Conservation (phyloP, 2,797 vertebrate genomes). For the Acanthopagrus latus region DNA sequence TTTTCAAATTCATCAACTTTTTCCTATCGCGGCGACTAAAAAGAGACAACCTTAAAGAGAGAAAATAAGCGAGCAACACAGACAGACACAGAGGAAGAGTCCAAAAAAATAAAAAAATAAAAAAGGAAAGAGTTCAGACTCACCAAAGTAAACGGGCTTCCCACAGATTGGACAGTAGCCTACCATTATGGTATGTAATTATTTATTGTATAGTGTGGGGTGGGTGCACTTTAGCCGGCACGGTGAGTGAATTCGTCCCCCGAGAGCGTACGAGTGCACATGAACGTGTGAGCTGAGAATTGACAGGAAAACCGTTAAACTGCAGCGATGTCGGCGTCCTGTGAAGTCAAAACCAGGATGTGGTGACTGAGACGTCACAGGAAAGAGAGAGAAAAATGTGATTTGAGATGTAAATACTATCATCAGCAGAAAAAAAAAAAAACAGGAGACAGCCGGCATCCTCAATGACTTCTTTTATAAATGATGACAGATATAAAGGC, state of each 20-base stretch:
- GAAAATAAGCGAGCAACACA: not conserved
- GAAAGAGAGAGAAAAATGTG: constrained; percentile 64
- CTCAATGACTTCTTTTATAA: constrained; percentile 4
- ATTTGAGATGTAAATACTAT: constrained; percentile 53
- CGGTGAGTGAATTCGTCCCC: constrained; percentile 27
- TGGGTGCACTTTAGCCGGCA: constrained; percentile 6
- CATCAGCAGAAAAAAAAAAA: constrained; percentile 29
- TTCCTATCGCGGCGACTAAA: not conserved
- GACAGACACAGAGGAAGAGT: not conserved
- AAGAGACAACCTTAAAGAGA: too few relatives aligned
- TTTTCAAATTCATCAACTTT: not conserved
- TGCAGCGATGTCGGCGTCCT: constrained; percentile 55
- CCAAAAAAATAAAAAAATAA: not conserved
- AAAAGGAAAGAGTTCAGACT: constrained; percentile 70
- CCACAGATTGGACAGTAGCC: constrained; percentile 90
- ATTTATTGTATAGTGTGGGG: constrained; percentile 54
- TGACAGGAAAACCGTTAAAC: constrained; percentile 78
- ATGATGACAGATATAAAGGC: constrained; percentile 14
- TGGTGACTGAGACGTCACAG: constrained; percentile 82
- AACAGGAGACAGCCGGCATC: constrained; percentile 4
- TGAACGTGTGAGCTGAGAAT: constrained; percentile 39
- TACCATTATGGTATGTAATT: constrained; percentile 81
- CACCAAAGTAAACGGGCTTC: constrained; percentile 91
- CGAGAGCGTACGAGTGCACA: constrained; percentile 6
- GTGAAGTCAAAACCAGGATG: constrained; percentile 84